These are phyloP conservation scores for Parthenolecanium corni DNA, from an alignment of 2,888 invertebrate species.

Conservation along the genomic window DNA sequence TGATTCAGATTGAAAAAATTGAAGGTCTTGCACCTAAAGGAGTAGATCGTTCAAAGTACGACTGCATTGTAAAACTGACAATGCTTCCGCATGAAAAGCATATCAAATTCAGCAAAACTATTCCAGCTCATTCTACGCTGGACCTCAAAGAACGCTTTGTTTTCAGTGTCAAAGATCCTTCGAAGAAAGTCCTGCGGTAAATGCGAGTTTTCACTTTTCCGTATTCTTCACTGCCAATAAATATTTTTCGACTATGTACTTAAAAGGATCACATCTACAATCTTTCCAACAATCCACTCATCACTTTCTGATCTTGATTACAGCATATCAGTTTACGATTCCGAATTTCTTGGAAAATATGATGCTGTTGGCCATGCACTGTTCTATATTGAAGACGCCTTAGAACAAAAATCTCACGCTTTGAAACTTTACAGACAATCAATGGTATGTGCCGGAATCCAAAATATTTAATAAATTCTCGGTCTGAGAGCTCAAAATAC, in stretches of 20 bases:
- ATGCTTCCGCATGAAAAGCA: conserved; percentile 35
- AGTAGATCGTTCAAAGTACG: conserved; percentile 33
- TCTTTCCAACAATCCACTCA: too few relatives aligned
- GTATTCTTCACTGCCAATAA: neutral
- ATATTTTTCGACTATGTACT: neutral
- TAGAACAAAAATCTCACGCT: conserved; percentile 31
- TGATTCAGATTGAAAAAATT: conserved; percentile 35
- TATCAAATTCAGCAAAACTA: conserved; percentile 32
- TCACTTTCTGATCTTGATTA: too few relatives aligned
- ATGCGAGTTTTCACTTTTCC: neutral
- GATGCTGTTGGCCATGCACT: conserved; percentile 37
- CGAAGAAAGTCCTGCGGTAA: conserved; percentile 34
- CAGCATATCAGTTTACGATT: conserved; percentile 36
- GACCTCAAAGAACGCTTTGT: conserved; percentile 35
- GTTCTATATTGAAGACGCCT: conserved; percentile 34
- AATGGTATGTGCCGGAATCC: conserved; percentile 31
- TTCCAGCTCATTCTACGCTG: conserved; percentile 32
- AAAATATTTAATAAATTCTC: too few relatives aligned
- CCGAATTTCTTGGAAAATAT: conserved; percentile 35
- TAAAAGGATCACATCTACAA: neutral
- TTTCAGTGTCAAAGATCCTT: conserved; percentile 34
- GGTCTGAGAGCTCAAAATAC: too few relatives aligned
- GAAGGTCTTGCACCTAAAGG: conserved; percentile 36
- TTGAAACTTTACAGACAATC: conserved; percentile 34
- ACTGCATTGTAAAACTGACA: conserved; percentile 34